Percentiles rank a stretch among this genome's conserved stretches.
Evolutionary conservation across 2,113 vertebrate species (phyloP).

Genomic region (Melanerpes aurifrons): DNA sequence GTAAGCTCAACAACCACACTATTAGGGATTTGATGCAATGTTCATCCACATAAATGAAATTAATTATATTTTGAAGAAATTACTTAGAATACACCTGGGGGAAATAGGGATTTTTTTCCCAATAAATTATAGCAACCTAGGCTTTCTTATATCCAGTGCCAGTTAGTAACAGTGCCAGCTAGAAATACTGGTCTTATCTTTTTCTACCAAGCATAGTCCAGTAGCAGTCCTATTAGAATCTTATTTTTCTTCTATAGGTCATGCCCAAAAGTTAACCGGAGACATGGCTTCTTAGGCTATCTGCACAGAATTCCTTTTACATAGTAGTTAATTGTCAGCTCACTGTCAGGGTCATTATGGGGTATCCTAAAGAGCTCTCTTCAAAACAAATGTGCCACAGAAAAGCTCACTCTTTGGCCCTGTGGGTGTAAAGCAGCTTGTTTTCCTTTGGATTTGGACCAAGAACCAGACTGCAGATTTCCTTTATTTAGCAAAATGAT

Average conservation of each 20-base stretch:
- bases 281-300: not conserved
- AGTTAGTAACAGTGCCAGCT: not conserved
- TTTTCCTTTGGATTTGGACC: not conserved
- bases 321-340: not conserved
- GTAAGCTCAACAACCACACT: not conserved
- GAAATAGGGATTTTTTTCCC: not conserved
- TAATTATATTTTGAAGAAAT: not conserved
- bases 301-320: not conserved
- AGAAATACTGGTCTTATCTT: not conserved
- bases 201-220: not conserved
- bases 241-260: constrained; percentile 32
- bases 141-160: not conserved
- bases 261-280: constrained; percentile 32
- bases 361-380: not conserved
- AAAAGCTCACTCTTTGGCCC: not conserved
- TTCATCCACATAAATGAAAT: not conserved
- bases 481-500: not conserved
- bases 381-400: not conserved
- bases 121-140: not conserved
- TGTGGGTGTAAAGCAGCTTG: not conserved
- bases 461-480: not conserved
- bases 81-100: not conserved
- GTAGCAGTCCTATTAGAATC: not conserved
- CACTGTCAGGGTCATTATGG: not conserved
- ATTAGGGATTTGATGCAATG: not conserved